A percentile compares a stretch with the other conserved stretches of the same genome.
Evolutionary conservation across 2,797 vertebrate genomes (phyloP).

Genomic region (Eutrigla gurnardus): DNA sequence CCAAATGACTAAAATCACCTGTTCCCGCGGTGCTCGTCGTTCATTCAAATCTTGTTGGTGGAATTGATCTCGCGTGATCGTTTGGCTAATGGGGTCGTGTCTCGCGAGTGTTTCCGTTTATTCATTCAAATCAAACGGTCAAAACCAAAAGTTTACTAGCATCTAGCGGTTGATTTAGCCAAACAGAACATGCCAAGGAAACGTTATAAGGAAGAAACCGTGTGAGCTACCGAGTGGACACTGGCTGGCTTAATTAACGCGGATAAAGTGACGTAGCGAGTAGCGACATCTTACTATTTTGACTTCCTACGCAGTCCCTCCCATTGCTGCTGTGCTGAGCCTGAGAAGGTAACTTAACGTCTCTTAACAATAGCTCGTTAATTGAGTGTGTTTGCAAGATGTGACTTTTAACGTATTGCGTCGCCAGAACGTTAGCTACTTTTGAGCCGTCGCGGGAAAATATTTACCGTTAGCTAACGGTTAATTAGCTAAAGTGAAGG

Average conservation of each 20-base stretch:
- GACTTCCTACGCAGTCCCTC: not conserved
- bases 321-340: not conserved
- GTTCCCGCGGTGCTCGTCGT: not conserved
- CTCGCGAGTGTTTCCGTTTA: too few relatives aligned
- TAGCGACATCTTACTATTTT: not conserved
- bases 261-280: not conserved
- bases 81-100: too few relatives aligned
- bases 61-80: conserved; percentile 8
- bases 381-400: fast-evolving
- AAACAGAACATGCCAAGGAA: not conserved
- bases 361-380: not conserved
- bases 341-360: conserved; percentile 12
- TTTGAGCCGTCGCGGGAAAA: not conserved
- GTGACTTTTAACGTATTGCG: fast-evolving
- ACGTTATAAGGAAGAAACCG: too few relatives aligned
- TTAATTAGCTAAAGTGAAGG: not conserved
- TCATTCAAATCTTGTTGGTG: not conserved
- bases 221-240: not conserved
- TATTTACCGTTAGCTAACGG: not conserved
- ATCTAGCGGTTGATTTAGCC: not conserved
- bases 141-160: not conserved
- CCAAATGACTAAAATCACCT: not conserved
- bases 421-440: not conserved
- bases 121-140: not conserved
- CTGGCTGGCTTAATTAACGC: not conserved